Conservation (phyloP, 2,113 vertebrate genomes). For the Porphyrio hochstetteri region DNA sequence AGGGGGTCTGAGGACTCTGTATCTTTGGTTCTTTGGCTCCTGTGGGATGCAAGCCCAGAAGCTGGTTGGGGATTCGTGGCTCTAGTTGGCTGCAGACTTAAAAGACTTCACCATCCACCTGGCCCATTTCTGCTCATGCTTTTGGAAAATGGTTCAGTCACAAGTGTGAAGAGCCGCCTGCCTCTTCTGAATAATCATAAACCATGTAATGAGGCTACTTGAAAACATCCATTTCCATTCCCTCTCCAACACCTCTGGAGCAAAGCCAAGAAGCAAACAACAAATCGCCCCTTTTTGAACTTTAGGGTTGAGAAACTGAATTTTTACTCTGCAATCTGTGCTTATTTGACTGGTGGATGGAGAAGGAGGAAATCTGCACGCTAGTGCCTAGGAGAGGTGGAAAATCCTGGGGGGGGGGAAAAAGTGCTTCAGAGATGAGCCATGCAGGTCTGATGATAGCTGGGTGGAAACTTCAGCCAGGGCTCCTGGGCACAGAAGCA, state of each 20-base stretch:
- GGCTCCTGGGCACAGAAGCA: neutral
- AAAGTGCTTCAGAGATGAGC: neutral
- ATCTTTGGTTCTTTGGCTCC: neutral
- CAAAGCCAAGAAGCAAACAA: neutral
- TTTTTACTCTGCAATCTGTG: neutral
- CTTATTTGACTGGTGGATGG: neutral
- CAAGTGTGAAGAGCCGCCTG: neutral
- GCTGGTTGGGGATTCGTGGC: neutral
- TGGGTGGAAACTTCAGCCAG: neutral
- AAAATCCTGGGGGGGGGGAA: neutral
- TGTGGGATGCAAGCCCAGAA: neutral
- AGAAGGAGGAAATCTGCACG: neutral
- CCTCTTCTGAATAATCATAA: neutral
- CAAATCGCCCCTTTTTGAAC: neutral
- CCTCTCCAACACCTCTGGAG: neutral
- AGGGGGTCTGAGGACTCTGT: accelerated
- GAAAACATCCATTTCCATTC: neutral
- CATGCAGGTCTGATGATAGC: neutral
- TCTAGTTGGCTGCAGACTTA: neutral
- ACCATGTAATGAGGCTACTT: neutral
- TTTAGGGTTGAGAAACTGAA: neutral
- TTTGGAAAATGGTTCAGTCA: neutral
- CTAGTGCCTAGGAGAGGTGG: neutral
- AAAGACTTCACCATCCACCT: neutral
- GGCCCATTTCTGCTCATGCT: neutral